These are phyloP conservation scores for Euschistus heros DNA, from an alignment of 1,140 invertebrate genomes.

Conservation along the genomic window DNA sequence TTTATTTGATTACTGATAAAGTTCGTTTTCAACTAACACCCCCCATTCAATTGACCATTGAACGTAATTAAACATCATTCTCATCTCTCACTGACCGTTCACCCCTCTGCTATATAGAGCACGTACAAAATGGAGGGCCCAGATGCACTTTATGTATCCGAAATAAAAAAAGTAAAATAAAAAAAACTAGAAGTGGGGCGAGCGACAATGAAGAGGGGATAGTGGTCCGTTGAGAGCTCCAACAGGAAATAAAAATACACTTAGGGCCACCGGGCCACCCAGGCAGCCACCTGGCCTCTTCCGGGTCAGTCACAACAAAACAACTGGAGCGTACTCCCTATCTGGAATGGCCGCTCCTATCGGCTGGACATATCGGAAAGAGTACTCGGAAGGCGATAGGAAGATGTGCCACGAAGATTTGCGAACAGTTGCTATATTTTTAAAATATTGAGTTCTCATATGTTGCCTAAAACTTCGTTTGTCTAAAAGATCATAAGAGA, in stretches of 20 bases:
- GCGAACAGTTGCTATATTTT: no score
- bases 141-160: not conserved
- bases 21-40: no score
- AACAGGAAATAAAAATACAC: constrained; percentile 4
- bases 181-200: not conserved
- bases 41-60: no score
- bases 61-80: no score
- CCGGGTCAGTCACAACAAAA: not conserved
- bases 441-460: no score
- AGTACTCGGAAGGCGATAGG: no score
- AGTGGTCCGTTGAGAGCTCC: not conserved
- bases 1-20: no score
- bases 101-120: no score
- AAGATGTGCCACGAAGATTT: no score
- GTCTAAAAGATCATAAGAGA: no score
- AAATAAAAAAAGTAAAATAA: not conserved
- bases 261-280: constrained; percentile 2
- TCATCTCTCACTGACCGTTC: no score
- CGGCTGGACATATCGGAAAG: not conserved
- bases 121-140: not conserved
- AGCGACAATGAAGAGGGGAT: not conserved
- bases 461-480: no score
- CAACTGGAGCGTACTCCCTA: not conserved
- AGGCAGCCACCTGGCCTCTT: not conserved
- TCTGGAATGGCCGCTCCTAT: not conserved